phyloP scores from a whole-genome alignment of 2,888 invertebrate genomes.

The Cataglyphis livida region DNA sequence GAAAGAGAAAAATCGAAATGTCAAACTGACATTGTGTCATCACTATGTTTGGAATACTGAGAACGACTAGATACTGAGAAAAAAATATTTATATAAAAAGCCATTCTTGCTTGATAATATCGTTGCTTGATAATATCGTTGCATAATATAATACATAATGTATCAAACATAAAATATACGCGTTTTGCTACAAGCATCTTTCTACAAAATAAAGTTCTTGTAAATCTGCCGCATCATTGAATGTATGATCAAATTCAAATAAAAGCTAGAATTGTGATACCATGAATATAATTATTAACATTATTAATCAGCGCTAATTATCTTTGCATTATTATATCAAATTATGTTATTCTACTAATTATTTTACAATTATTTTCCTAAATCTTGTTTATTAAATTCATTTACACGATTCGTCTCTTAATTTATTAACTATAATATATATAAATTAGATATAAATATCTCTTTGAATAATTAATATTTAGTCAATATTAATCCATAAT shows the following conservation, averaged over 20 bases:
- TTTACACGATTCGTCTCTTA: neutral
- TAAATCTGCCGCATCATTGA: neutral
- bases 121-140: slow-evolving; percentile 10
- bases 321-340: neutral
- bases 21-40: too few relatives aligned
- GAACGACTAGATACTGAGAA: too few relatives aligned
- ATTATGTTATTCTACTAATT: slow-evolving; percentile 7
- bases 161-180: neutral
- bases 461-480: neutral
- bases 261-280: slow-evolving; percentile 7
- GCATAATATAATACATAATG: slow-evolving; percentile 9
- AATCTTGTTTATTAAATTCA: neutral
- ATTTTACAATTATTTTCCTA: neutral
- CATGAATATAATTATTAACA: neutral
- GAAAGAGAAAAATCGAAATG: neutral
- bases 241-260: neutral
- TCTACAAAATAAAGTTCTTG: slow-evolving; percentile 56
- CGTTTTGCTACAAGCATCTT: slow-evolving; percentile 53
- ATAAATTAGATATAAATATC: neutral
- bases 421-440: neutral
- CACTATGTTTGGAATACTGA: too few relatives aligned
- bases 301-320: slow-evolving; percentile 4
- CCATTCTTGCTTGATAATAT: neutral
- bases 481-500: neutral
- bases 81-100: slow-evolving; percentile 4